phyloP scores from a whole-genome alignment of 2,888 invertebrate genomes.

The Dascillus cervinus region DNA sequence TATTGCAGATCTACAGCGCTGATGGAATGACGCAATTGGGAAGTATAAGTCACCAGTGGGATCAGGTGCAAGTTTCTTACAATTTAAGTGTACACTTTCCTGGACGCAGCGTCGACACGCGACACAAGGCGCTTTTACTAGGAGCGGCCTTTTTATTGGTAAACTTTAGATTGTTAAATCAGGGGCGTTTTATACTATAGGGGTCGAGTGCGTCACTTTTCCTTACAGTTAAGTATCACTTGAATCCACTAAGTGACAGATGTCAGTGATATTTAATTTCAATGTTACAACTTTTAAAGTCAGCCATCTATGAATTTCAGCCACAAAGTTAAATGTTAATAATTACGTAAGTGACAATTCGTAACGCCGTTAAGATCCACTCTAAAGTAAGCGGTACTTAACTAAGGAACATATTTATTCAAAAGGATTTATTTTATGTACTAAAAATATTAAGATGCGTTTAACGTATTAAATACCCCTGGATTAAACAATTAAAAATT shows the following conservation, averaged over 20 bases:
- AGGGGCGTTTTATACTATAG: too few relatives aligned
- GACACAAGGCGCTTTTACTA: conserved; percentile 70
- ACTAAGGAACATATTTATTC: too few relatives aligned
- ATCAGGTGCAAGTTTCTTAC: conserved; percentile 59
- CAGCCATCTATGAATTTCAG: background rate
- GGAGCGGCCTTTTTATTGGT: conserved; percentile 81
- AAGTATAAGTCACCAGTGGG: conserved; percentile 66
- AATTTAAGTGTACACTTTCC: conserved; percentile 71
- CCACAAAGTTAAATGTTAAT: too few relatives aligned
- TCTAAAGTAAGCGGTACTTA: too few relatives aligned
- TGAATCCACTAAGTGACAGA: background rate
- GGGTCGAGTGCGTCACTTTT: conserved; percentile 4
- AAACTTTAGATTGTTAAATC: too few relatives aligned
- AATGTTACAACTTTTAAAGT: background rate
- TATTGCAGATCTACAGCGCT: conserved; percentile 46
- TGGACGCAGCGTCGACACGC: conserved; percentile 58
- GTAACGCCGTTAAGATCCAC: too few relatives aligned
- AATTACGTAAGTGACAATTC: too few relatives aligned
- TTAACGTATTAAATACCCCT: too few relatives aligned
- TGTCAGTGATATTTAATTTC: background rate
- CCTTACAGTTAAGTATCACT: too few relatives aligned
- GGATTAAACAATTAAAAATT: too few relatives aligned
- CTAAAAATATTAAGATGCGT: too few relatives aligned
- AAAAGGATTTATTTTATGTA: too few relatives aligned
- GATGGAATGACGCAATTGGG: conserved; percentile 58